Base-by-base conservation (phyloP, 2,797 vertebrate genomes). In the Gobio occitaniae region DNA sequence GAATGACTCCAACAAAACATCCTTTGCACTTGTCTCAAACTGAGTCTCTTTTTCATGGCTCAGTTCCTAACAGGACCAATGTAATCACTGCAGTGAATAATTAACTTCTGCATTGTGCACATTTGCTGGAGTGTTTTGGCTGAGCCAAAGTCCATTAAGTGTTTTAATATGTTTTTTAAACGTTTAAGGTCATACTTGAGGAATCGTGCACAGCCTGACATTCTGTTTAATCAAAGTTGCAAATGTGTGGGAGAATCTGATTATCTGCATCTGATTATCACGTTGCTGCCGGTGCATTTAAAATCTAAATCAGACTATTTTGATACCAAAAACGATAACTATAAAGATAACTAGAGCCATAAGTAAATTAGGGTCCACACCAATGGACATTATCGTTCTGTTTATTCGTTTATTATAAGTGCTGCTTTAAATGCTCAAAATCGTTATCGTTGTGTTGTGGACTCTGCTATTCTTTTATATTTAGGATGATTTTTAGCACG, bases 51-150 rank as follows among this genome's bases (percentile, higher is more conserved):
- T 76, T 38, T 61, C 44, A 50, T 36, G 10, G 44, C 41, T 79
- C 59, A 32, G 25, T 66, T 79, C 41, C 78, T 13, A 38, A 41
- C 29, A 54, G 63, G 63, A 16, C 69, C 17, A 41, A 21, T 54
- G 29, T 54, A 80, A 68, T 80, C 78, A n/a, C 19, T 36, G 63
- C 47, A 8, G 47, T 69, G 29, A 69, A 80, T 68, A 32, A 25
- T 54, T 80, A 69, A 80, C 78, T 48, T 80, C 63, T 52, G 47
- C 78, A 38, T 52, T 2, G 3, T 68, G 47, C 38, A 15, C 47
- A 68, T 68, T 52, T 48, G 17, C 15, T 61, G 2, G 6, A 41
- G 5, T 78, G n/a, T 44, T 63, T 48, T 65, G 19, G 16, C 59
- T 56, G 11, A 76, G 74, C 50, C 19, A 15, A 38, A 15, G 32